Percentiles rank a stretch among this genome's conserved stretches.
Conservation (phyloP, 2,888 invertebrate genomes). For the Dorcus parallelipipedus region DNA sequence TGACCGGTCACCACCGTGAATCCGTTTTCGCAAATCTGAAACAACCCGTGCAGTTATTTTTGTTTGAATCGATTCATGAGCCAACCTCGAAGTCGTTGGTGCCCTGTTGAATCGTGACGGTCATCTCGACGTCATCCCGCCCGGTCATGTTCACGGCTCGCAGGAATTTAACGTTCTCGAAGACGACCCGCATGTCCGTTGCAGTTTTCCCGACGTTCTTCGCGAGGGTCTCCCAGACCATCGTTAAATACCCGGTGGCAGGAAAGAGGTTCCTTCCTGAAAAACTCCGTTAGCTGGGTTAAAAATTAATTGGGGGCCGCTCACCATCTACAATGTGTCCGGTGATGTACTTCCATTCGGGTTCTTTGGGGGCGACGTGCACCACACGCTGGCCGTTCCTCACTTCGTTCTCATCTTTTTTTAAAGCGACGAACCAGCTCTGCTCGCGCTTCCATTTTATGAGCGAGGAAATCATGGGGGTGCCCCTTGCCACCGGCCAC, state of each 20-base stretch:
- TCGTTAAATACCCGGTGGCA: constrained; percentile 56
- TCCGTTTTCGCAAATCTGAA: constrained; percentile 63
- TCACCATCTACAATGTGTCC: constrained; percentile 85
- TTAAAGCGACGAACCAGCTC: constrained; percentile 70
- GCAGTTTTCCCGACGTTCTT: constrained; percentile 42
- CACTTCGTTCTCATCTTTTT: constrained; percentile 64
- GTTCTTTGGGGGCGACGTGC: constrained; percentile 59
- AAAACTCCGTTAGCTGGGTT: neutral
- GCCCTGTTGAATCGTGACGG: constrained; percentile 30
- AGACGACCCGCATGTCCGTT: constrained; percentile 52
- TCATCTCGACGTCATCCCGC: constrained; percentile 35
- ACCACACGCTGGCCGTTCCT: constrained; percentile 65
- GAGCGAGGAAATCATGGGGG: constrained; percentile 78
- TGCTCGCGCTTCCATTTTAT: constrained; percentile 87
- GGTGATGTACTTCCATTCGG: constrained; percentile 66
- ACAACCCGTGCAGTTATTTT: neutral
- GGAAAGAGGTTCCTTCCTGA: constrained; percentile 51
- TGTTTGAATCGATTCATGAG: neutral
- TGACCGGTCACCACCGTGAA: constrained; percentile 66
- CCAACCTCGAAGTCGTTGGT: constrained; percentile 37
- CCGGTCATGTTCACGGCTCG: constrained; percentile 56
- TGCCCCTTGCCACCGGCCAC: constrained; percentile 82
- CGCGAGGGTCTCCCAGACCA: constrained; percentile 56
- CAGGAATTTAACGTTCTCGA: constrained; percentile 59
- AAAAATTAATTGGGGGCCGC: constrained; percentile 52